Evolutionary conservation across 2,113 vertebrate genomes (phyloP), one percentile per base, ranked within the genome.

Genomic region (Colius striatus): DNA sequence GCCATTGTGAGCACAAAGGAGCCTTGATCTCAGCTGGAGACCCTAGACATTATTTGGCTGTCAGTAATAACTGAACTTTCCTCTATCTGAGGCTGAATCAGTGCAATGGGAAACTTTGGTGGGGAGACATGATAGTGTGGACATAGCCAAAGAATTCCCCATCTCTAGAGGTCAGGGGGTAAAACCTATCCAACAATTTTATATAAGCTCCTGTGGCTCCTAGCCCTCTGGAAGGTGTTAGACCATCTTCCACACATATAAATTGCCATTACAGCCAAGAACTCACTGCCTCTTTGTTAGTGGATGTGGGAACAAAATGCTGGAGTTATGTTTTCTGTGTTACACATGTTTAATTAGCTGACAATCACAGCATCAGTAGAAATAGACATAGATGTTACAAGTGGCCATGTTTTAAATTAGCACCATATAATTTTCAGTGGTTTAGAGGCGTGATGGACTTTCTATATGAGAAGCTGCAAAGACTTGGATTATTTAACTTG

Each of bases 401-500:
- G 66, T 87, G 84, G 41, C 66, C 77, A 10, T 91, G 95, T 90
- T 95, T 95, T 93, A 94, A 95, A 96, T 96, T 94, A 95, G 16
- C 80, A 94, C 89, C 25, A 30, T 54, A 76, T 82, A 94, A 96
- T 91, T 95, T 94, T 84, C 91, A 89, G 18, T 68, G 65, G 73
- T 93, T 88, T 79, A 87, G 27, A 88, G 61, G 53, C 57, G 61
- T 89, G 96, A 95, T 95, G 94, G 90, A 90, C 94, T 97, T 96
- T 91, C 90, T 85, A 86, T 94, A 86, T 72, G 92, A 96, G 93
- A 95, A 94, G 61, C 85, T 94, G 94, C 87, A 94, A 97, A 96
- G 90, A 45, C 72, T 92, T 96, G 93, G 94, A 95, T 96, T 97
- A 95, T 97, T 97, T 96, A 94, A 93, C 92, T 96, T 95, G 94